A percentile compares a stretch with the other conserved stretches of the same genome.
phyloP scores from a whole-genome alignment of 2,888 invertebrate species.

The Pinctada fucata region DNA sequence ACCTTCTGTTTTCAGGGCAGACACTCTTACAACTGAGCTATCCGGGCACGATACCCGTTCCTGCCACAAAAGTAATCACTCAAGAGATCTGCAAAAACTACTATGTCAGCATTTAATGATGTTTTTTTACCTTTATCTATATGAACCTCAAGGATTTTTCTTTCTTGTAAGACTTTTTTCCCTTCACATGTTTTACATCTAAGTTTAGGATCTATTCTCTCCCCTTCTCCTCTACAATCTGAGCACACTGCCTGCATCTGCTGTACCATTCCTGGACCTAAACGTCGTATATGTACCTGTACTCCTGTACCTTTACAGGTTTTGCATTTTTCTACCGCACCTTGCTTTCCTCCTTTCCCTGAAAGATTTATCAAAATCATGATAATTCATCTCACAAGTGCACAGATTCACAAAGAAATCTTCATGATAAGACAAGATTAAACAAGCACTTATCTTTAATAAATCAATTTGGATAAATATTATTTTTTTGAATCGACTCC shows the following conservation, averaged over 20 bases:
- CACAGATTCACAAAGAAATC: too few species aligned
- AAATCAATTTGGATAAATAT: too few species aligned
- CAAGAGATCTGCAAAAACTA: too few species aligned
- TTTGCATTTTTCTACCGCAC: constrained; percentile 89
- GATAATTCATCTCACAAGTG: background rate
- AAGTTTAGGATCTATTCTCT: constrained; percentile 84
- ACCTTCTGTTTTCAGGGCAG: too few species aligned
- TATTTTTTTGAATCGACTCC: too few species aligned
- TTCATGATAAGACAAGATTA: too few species aligned
- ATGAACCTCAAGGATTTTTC: constrained; percentile 96
- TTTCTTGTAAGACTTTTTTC: constrained; percentile 90
- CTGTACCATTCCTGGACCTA: constrained; percentile 89
- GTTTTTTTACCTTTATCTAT: constrained; percentile 83
- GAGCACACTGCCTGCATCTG: constrained; percentile 93
- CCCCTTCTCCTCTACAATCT: constrained; percentile 88
- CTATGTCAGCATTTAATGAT: too few species aligned
- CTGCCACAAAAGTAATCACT: too few species aligned
- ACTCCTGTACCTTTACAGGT: constrained; percentile 94
- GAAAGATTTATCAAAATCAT: constrained; percentile 13
- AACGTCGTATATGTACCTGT: constrained; percentile 84
- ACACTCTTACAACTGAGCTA: too few species aligned
- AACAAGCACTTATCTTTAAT: too few species aligned
- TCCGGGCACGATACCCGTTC: too few species aligned
- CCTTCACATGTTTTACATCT: constrained; percentile 96
- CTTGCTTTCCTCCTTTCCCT: constrained; percentile 94